These are phyloP conservation scores for Boloria euphrosyne DNA, from an alignment of 2,888 invertebrate species.

Conservation along the genomic window DNA sequence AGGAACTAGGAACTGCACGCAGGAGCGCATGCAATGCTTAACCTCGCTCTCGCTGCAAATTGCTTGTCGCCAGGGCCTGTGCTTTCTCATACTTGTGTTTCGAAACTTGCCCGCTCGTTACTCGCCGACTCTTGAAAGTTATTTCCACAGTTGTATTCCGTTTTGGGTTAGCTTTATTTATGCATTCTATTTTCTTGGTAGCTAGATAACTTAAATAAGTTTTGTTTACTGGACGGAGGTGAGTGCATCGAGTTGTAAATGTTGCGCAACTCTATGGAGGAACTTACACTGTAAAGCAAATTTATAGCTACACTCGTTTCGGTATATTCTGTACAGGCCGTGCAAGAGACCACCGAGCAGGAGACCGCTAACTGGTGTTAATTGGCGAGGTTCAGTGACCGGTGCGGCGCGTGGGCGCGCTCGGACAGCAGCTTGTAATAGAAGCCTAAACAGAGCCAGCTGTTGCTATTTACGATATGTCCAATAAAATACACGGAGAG, in stretches of 20 bases:
- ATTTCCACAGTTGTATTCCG: slow-evolving; percentile 2
- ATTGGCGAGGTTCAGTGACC: slow-evolving; percentile 29
- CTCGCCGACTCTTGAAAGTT: background rate
- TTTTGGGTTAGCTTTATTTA: background rate
- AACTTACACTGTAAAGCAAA: background rate
- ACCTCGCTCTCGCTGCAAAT: slow-evolving; percentile 16
- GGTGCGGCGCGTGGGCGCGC: background rate
- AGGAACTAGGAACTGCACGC: no score
- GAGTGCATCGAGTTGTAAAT: slow-evolving; percentile 3
- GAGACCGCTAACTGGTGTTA: slow-evolving; percentile 24
- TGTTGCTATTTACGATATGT: slow-evolving; percentile 7
- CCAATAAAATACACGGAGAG: background rate
- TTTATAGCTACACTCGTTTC: slow-evolving; percentile 11
- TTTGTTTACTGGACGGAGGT: background rate
- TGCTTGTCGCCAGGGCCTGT: slow-evolving; percentile 10
- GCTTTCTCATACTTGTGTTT: background rate
- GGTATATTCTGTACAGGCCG: background rate
- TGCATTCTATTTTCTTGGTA: background rate
- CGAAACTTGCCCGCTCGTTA: background rate
- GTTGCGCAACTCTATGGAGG: slow-evolving; percentile 9
- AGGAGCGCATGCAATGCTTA: no score
- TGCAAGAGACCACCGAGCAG: slow-evolving; percentile 5
- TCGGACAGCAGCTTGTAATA: slow-evolving; percentile 18
- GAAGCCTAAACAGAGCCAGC: slow-evolving; percentile 25
- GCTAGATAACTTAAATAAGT: slow-evolving; percentile 1